These are phyloP conservation scores for Scaeva pyrastri DNA, from an alignment of 2,888 invertebrate species.

Conservation along the genomic window DNA sequence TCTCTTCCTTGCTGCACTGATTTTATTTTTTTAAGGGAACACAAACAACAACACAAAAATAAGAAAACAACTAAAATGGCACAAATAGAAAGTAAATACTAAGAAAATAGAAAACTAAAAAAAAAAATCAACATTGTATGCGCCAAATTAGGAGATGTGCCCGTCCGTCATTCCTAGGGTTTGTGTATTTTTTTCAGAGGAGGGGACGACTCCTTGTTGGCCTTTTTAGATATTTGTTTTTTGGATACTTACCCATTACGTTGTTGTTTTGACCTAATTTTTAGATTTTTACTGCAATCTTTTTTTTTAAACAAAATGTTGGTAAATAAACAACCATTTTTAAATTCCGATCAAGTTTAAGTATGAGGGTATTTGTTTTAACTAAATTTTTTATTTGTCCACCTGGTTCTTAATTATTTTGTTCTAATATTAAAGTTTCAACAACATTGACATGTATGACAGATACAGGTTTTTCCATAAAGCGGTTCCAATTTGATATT, in stretches of 20 bases:
- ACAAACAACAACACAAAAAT: neutral
- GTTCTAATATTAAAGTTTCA: no score
- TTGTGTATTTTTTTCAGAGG: neutral
- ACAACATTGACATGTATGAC: no score
- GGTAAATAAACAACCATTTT: neutral
- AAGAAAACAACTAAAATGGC: slow-evolving; percentile 26
- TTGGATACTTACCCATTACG: neutral
- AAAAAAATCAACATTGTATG: slow-evolving; percentile 35
- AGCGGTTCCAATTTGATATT: no score
- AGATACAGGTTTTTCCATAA: no score
- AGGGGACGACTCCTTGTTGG: neutral
- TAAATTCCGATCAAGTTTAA: neutral
- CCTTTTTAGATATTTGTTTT: slow-evolving; percentile 35
- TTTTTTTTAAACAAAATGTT: neutral
- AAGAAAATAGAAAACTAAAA: neutral
- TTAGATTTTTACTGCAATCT: slow-evolving; percentile 47
- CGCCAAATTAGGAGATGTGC: slow-evolving; percentile 72
- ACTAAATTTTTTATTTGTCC: neutral
- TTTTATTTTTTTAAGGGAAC: slow-evolving; percentile 13
- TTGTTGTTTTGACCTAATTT: slow-evolving; percentile 50
- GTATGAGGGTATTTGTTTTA: no score
- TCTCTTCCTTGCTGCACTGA: slow-evolving; percentile 22
- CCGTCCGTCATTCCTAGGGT: slow-evolving; percentile 39
- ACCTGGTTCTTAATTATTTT: no score
- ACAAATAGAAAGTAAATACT: slow-evolving; percentile 34